These are phyloP conservation scores for Mamestra configurata DNA, from an alignment of 1,140 invertebrate species.

Conservation along the genomic window DNA sequence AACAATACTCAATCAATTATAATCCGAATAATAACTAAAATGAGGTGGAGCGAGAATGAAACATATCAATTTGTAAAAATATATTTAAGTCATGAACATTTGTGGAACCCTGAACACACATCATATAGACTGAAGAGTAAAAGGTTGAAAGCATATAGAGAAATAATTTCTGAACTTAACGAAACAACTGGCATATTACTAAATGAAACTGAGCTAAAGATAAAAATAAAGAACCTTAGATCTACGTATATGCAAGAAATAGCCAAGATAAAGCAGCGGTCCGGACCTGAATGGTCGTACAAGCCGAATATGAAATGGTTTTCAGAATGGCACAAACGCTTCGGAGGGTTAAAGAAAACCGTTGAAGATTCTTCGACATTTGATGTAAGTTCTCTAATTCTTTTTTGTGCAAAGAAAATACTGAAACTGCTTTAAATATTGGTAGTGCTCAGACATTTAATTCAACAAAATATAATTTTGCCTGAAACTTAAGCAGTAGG, in stretches of 20 bases:
- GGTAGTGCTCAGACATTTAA: no score
- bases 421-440: no score
- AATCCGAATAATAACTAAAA: conserved; percentile 51
- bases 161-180: conserved; percentile 75
- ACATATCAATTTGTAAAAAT: conserved; percentile 82
- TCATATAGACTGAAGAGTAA: conserved; percentile 73
- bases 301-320: conserved; percentile 80
- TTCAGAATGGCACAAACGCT: conserved; percentile 71
- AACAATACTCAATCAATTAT: not conserved
- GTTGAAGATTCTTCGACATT: conserved; percentile 43
- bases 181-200: conserved; percentile 71
- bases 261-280: conserved; percentile 75
- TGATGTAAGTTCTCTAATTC: conserved; percentile 38
- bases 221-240: conserved; percentile 84
- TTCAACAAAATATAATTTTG: no score
- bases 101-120: conserved; percentile 80
- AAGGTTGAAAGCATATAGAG: conserved; percentile 72
- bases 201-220: conserved; percentile 72
- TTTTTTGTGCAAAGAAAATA: not conserved
- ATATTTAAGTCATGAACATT: conserved; percentile 77
- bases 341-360: conserved; percentile 50
- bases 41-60: conserved; percentile 76
- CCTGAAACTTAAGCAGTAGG: not conserved
- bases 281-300: conserved; percentile 65
- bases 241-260: conserved; percentile 83